These are phyloP conservation scores for Drosophila tripunctata DNA, from an alignment of 2,888 invertebrate genomes.

Conservation along the genomic window DNA sequence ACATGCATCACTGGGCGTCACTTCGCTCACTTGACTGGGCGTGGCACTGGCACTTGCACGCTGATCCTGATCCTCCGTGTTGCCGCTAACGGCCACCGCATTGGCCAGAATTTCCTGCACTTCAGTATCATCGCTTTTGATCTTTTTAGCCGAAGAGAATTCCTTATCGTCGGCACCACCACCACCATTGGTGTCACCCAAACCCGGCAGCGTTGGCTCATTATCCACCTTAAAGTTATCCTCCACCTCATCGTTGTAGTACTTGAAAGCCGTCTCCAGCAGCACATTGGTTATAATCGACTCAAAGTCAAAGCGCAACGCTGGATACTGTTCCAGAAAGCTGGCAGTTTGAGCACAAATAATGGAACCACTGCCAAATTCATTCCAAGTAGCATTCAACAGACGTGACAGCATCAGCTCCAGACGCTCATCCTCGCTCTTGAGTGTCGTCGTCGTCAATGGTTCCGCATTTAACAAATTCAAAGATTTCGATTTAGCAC, in stretches of 20 bases:
- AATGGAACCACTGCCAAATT: constrained; percentile 86
- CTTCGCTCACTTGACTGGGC: constrained; percentile 42
- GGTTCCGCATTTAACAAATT: not conserved
- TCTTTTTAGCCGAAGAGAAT: constrained; percentile 84
- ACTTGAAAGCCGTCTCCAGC: constrained; percentile 82
- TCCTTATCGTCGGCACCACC: constrained; percentile 60
- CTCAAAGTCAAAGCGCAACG: constrained; percentile 81
- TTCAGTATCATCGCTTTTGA: constrained; percentile 84
- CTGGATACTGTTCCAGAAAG: constrained; percentile 86
- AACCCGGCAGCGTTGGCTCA: not conserved
- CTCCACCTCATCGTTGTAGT: constrained; percentile 81
- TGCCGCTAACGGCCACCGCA: constrained; percentile 49
- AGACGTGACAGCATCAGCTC: constrained; percentile 88
- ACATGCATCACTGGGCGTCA: constrained; percentile 35
- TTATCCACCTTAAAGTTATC: constrained; percentile 32
- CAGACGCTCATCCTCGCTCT: constrained; percentile 83
- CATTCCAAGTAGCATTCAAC: constrained; percentile 89
- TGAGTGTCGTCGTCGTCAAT: constrained; percentile 15
- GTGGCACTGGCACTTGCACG: constrained; percentile 33
- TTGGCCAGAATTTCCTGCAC: constrained; percentile 83
- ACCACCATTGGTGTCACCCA: constrained; percentile 14
- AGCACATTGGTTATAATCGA: constrained; percentile 88
- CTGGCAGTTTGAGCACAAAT: constrained; percentile 87
- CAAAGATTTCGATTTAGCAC: not conserved
- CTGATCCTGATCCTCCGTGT: constrained; percentile 45